These are phyloP conservation scores for Sebastes baramenuke DNA, from an alignment of 2,797 vertebrate species.

Conservation along the genomic window DNA sequence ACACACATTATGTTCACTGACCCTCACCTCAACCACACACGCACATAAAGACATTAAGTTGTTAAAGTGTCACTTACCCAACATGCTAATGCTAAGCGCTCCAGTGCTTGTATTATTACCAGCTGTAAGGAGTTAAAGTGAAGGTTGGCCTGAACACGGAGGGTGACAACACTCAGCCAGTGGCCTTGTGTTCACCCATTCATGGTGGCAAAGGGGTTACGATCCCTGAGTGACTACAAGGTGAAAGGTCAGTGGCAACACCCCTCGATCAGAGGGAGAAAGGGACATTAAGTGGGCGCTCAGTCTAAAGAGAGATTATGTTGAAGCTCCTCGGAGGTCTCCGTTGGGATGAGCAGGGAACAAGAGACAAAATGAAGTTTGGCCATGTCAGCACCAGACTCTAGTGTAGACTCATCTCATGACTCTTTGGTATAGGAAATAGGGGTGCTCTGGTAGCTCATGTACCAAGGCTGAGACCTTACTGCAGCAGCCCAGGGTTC, in stretches of 20 bases:
- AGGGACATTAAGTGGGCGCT: constrained; percentile 44
- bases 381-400: not conserved
- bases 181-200: constrained; percentile 71
- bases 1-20: constrained; percentile 49
- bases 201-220: constrained; percentile 62
- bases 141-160: constrained; percentile 53
- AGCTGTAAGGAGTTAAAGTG: constrained; percentile 65
- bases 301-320: constrained; percentile 40
- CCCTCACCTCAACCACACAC: constrained; percentile 62
- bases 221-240: constrained; percentile 60
- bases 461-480: no score
- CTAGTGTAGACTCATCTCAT: not conserved
- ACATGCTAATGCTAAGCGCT: constrained; percentile 55
- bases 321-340: constrained; percentile 16
- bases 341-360: not conserved
- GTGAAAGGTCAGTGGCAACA: constrained; percentile 67
- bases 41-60: constrained; percentile 60
- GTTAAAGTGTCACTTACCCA: constrained; percentile 74
- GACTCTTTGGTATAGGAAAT: not conserved
- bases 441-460: no score
- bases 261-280: constrained; percentile 44
- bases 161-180: constrained; percentile 63
- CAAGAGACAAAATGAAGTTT: not conserved
- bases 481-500: no score
- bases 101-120: constrained; percentile 63